These are phyloP conservation scores for Sciaenops ocellatus DNA, from an alignment of 2,797 vertebrate genomes.

Conservation along the genomic window DNA sequence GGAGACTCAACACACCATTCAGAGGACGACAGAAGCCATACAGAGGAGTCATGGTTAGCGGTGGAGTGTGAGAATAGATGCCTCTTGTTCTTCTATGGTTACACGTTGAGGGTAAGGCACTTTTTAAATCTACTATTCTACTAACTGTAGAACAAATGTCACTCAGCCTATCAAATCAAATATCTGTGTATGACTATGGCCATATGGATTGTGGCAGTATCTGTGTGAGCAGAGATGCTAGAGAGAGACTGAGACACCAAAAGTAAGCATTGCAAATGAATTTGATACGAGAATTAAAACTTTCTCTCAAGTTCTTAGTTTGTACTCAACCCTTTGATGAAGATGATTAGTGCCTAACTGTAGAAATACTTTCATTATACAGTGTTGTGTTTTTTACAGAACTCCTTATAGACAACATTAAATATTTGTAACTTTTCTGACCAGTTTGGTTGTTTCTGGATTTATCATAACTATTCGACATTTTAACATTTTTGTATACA, in stretches of 20 bases:
- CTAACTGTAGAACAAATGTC: neutral
- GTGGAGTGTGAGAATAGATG: constrained; percentile 39
- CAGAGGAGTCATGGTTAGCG: constrained; percentile 45
- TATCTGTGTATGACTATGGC: neutral
- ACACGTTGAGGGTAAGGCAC: constrained; percentile 56
- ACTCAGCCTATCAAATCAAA: neutral
- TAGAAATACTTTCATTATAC: neutral
- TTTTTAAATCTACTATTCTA: neutral
- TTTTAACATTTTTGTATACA: neutral
- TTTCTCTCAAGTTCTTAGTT: neutral
- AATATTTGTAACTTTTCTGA: neutral
- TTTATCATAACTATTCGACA: neutral
- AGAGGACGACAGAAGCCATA: constrained; percentile 41
- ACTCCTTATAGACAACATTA: neutral
- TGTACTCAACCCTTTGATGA: neutral
- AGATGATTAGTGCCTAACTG: neutral
- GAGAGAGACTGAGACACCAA: neutral
- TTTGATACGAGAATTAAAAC: constrained; percentile 16
- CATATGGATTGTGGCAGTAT: neutral
- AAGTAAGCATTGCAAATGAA: neutral
- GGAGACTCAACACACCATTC: constrained; percentile 43
- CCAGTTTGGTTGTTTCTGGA: neutral
- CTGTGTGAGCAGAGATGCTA: neutral
- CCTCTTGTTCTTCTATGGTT: constrained; percentile 27
- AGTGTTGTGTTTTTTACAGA: neutral